Base-by-base conservation (phyloP, 2,888 invertebrate genomes). In the Trichopria drosophilae region DNA sequence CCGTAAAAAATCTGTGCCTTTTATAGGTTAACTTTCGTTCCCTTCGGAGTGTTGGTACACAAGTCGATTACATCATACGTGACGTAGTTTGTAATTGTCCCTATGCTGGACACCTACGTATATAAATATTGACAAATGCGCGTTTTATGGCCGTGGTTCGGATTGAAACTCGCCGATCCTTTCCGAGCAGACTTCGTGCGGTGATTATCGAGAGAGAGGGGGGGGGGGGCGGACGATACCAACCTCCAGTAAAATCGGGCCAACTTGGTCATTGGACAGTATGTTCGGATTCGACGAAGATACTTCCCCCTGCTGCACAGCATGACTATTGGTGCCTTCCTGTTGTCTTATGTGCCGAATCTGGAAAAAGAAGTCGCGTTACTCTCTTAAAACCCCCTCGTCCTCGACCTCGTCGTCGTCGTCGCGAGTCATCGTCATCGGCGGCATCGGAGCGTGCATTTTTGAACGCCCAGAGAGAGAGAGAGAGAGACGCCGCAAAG, bases 251-350 rank as follows among this genome's bases (percentile, higher is more conserved):
- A 88, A 79, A 55, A 88, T 78, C 49, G 87, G 84, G 53, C 86
- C 87, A 67, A 87, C 81, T 64, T 86, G 80, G 69, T 87, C 86
- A 76, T 83, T 85, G 67, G 84, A 82, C 63, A 88, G 77, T 67
- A 87, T 82, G 64, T 82, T 82, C 56, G 92, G 90, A 77, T 92
- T 90, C 60, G 93, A 93, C 61, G 95, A 95, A 67, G 91, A 93
- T 62, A 96, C 93, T 80, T 96, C 95, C 67, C 93, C 94, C 76
- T 90, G 93, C 80, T 96, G 95, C 61, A 95, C 91, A 62, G 93
- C 94, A 79, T 86, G 72, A 69, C 72, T 72, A 65, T 72, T 71
- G 52, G 71, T 69, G 53, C 72, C 78, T 62, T 79, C 81, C 76
- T 79, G 79, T 66, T 79, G 75, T 73, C 83, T 84, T 68, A 86